Evolutionary conservation across 2,113 vertebrate species (phyloP).

Genomic region (Oophaga pumilio): DNA sequence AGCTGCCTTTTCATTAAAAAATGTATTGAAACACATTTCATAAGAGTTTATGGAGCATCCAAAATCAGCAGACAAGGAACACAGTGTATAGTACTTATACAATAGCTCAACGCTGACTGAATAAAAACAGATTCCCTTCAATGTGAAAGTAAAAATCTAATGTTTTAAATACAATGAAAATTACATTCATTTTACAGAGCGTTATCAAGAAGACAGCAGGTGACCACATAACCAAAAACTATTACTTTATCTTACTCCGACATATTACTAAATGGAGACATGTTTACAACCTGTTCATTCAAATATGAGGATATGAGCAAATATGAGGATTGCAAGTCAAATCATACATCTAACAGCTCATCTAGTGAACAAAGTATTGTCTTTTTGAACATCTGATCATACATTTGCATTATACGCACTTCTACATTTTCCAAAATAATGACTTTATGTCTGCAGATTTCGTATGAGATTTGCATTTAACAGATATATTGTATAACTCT

Average conservation of each 20-base stretch:
- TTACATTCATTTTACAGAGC: not conserved
- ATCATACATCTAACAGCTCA: not conserved
- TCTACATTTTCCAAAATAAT: too few species aligned
- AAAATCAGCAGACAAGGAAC: conserved; percentile 27
- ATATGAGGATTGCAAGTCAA: not conserved
- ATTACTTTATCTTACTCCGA: not conserved
- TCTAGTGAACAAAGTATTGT: not conserved
- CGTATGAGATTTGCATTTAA: not conserved
- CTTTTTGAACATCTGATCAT: not conserved
- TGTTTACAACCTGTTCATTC: not conserved
- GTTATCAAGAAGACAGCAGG: not conserved
- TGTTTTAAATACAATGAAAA: conserved; percentile 27
- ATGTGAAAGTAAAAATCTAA: not conserved
- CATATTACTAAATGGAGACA: not conserved
- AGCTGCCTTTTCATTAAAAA: conserved; percentile 33
- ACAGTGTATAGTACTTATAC: conserved; percentile 20
- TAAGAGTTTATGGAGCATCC: conserved; percentile 46
- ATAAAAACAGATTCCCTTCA: conserved; percentile 22
- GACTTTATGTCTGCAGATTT: not conserved
- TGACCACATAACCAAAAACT: not conserved
- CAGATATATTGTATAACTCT: not conserved
- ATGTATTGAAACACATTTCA: conserved; percentile 42
- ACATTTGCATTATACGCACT: not conserved
- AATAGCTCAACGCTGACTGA: conserved; percentile 37
- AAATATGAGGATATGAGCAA: not conserved